phyloP scores from a whole-genome alignment of 2,888 invertebrate genomes.

The Acanthacorydalis orientalis region DNA sequence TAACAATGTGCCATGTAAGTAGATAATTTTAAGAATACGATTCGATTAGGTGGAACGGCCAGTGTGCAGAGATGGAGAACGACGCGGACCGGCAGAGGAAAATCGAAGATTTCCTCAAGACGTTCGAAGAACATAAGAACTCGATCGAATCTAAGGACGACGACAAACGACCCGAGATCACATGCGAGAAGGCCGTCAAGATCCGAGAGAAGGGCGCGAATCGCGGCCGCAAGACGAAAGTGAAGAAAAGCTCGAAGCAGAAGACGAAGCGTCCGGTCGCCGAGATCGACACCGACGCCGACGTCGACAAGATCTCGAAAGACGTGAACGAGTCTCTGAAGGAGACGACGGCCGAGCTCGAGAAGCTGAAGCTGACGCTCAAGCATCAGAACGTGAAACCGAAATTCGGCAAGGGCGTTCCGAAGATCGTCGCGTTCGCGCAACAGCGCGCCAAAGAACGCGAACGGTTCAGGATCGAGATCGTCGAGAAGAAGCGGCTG shows the following conservation, averaged over 20 bases:
- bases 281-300: slow-evolving; percentile 50
- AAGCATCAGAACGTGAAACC: slow-evolving; percentile 27
- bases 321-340: slow-evolving; percentile 42
- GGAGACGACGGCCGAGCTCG: slow-evolving; percentile 36
- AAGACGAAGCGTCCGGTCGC: not conserved
- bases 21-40: too few relatives aligned
- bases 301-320: slow-evolving; percentile 48
- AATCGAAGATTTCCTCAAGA: slow-evolving; percentile 16
- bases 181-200: not conserved
- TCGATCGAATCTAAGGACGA: slow-evolving; percentile 3
- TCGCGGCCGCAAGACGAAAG: not conserved
- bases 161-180: slow-evolving; percentile 2
- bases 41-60: too few relatives aligned
- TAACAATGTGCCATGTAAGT: too few relatives aligned
- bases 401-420: slow-evolving; percentile 37
- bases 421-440: slow-evolving; percentile 54
- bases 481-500: slow-evolving; percentile 33
- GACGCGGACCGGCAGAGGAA: slow-evolving; percentile 14
- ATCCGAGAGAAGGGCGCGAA: not conserved
- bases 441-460: slow-evolving; percentile 53
- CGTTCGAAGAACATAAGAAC: slow-evolving; percentile 13
- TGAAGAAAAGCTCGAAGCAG: not conserved
- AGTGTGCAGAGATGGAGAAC: too few relatives aligned
- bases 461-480: slow-evolving; percentile 25
- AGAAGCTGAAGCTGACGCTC: slow-evolving; percentile 27